Conservation (phyloP, 1,140 invertebrate genomes). For the Acromyrmex charruanus region DNA sequence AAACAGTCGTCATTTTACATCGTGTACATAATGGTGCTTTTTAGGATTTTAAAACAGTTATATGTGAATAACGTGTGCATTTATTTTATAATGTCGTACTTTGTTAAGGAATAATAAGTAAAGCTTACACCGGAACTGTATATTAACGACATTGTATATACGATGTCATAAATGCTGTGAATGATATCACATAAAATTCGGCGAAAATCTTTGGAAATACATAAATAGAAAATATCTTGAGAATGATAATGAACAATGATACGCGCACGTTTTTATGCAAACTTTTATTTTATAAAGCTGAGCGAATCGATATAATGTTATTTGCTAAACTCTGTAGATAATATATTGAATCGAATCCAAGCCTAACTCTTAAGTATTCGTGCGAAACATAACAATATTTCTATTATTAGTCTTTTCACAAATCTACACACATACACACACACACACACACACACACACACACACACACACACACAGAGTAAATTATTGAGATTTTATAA, state of each 20-base stretch:
- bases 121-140: no score
- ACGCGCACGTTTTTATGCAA: neutral
- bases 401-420: neutral
- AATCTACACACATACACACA: neutral
- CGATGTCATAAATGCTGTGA: neutral
- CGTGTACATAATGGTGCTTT: slow-evolving; percentile 72
- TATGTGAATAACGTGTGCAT: slow-evolving; percentile 26
- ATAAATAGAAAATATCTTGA: neutral
- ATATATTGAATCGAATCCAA: slow-evolving; percentile 29
- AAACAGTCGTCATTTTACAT: slow-evolving; percentile 45
- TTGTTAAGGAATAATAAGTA: neutral
- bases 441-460: neutral
- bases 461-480: neutral
- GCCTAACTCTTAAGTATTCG: slow-evolving; percentile 33
- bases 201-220: neutral
- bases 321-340: slow-evolving; percentile 31
- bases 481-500: slow-evolving; percentile 23
- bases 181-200: neutral
- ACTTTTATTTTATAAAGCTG: slow-evolving; percentile 26
- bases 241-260: slow-evolving; percentile 5
- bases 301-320: slow-evolving; percentile 10
- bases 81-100: slow-evolving; percentile 34
- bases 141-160: neutral
- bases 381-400: slow-evolving; percentile 12
- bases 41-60: slow-evolving; percentile 48